Evolutionary conservation across 2,888 invertebrate genomes (phyloP).

Genomic region (Tanytarsus gracilentus): DNA sequence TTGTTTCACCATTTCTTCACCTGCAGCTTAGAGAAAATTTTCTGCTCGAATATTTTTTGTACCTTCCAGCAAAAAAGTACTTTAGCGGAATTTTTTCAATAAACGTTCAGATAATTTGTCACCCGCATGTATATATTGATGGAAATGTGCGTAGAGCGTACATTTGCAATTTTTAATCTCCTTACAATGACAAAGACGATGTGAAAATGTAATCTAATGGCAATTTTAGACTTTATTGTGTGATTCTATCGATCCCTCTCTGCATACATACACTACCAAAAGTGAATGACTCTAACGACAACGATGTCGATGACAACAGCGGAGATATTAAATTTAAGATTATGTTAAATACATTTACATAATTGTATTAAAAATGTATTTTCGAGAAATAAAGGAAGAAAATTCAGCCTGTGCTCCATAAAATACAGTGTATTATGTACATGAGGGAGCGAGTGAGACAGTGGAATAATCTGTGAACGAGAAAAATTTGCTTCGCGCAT

Average conservation of each 20-base stretch:
- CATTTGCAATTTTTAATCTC: constrained; percentile 8
- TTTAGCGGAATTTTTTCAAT: too few species aligned
- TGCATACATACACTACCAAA: neutral
- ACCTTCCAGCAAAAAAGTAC: too few species aligned
- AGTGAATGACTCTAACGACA: neutral
- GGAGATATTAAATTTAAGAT: constrained; percentile 29
- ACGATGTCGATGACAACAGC: neutral
- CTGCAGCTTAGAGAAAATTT: neutral
- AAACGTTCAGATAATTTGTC: too few species aligned
- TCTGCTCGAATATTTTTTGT: too few species aligned
- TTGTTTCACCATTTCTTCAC: neutral
- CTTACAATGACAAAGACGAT: neutral
- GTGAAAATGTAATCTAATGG: constrained; percentile 19
- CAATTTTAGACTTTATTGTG: constrained; percentile 15
- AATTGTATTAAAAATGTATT: constrained; percentile 27
- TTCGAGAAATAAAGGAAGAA: constrained; percentile 6
- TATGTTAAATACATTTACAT: constrained; percentile 27
- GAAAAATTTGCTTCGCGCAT: constrained; percentile 4
- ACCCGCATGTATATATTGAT: neutral
- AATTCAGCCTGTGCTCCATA: neutral
- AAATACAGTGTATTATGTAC: too few species aligned
- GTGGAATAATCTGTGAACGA: neutral
- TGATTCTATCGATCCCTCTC: neutral
- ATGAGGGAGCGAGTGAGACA: neutral
- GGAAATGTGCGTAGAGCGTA: neutral